These are phyloP conservation scores for Serranus cabrilla DNA, from an alignment of 2,797 vertebrate species.

Conservation along the genomic window DNA sequence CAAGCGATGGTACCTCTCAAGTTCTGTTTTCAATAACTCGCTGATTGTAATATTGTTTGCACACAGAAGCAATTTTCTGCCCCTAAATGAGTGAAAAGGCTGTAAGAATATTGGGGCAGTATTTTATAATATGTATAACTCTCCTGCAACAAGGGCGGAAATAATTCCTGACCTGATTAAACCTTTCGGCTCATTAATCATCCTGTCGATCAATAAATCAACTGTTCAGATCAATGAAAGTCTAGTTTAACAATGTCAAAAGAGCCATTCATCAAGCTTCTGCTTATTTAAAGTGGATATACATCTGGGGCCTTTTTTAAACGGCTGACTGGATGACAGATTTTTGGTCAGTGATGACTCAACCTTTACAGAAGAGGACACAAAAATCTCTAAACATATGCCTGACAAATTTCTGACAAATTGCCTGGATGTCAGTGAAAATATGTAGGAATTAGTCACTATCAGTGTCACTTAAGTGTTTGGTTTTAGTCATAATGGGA, in stretches of 20 bases:
- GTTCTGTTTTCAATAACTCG: slow-evolving; percentile 2
- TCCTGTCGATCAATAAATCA: slow-evolving; percentile 67
- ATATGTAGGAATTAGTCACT: slow-evolving; percentile 15
- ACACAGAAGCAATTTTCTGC: not conserved
- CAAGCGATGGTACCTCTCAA: not conserved
- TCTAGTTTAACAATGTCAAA: slow-evolving; percentile 53
- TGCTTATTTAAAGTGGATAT: slow-evolving; percentile 18
- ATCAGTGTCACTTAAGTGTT: slow-evolving; percentile 1
- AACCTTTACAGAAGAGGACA: slow-evolving; percentile 8
- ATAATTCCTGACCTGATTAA: slow-evolving; percentile 23
- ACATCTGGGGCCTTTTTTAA: slow-evolving; percentile 35
- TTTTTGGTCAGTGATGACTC: slow-evolving; percentile 26
- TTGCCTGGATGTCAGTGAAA: slow-evolving; percentile 1
- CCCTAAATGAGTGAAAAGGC: not conserved
- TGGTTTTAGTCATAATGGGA: not conserved
- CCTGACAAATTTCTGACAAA: slow-evolving; percentile 11
- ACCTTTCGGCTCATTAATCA: slow-evolving; percentile 56
- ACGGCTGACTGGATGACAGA: slow-evolving; percentile 31
- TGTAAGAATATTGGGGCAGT: not conserved
- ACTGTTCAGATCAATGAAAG: slow-evolving; percentile 58
- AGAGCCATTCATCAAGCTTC: slow-evolving; percentile 45
- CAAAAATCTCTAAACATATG: slow-evolving; percentile 5
- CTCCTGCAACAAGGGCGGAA: not conserved
- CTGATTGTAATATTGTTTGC: not conserved
- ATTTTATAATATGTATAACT: slow-evolving; percentile 15